Evolutionary conservation across 1,140 invertebrate species (phyloP).

Genomic region (Brachionus plicatilis): DNA sequence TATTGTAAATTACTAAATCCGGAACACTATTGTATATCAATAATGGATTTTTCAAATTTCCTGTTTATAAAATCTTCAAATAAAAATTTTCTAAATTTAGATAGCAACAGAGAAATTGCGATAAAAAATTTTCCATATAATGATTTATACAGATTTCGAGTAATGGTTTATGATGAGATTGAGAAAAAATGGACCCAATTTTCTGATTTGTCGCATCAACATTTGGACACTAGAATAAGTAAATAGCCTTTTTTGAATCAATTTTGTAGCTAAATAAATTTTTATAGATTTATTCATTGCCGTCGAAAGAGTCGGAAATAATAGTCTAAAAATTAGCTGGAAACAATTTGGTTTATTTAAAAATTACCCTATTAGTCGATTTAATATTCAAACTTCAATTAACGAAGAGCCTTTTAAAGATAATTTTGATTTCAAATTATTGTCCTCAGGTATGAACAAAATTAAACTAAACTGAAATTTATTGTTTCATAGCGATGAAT

Average conservation of each 20-base stretch:
- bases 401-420: constrained; percentile 16
- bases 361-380: constrained; percentile 26
- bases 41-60: too few relatives aligned
- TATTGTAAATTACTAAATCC: too few relatives aligned
- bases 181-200: constrained; percentile 10
- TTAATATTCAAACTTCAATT: neutral
- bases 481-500: too few relatives aligned
- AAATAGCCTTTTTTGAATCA: neutral
- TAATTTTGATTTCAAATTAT: neutral
- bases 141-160: constrained; percentile 6
- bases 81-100: neutral
- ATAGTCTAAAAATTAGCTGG: neutral
- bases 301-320: neutral
- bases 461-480: too few relatives aligned
- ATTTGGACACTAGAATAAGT: constrained; percentile 20
- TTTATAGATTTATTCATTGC: neutral
- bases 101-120: neutral
- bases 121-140: constrained; percentile 24
- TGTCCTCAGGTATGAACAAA: neutral
- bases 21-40: too few relatives aligned
- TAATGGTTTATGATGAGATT: neutral
- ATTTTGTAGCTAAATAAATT: neutral
- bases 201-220: neutral
- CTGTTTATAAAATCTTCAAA: too few relatives aligned
- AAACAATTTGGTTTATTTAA: neutral